Percentiles rank a stretch among this genome's conserved stretches.
Conservation (phyloP, 2,113 vertebrate species). For the Hiodon tergisus region DNA sequence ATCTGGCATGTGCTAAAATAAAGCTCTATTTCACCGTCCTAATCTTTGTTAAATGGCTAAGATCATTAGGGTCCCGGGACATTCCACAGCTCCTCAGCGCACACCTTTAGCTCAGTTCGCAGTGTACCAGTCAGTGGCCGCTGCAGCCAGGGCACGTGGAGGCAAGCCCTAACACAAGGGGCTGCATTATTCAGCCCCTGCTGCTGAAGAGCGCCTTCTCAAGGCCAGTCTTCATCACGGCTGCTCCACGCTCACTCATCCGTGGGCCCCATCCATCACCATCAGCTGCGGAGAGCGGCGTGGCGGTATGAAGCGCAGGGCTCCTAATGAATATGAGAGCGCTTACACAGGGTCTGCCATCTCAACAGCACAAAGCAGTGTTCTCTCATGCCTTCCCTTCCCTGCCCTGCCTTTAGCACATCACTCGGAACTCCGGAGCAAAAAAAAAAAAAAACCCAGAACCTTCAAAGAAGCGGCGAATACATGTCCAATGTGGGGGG, state of each 20-base stretch:
- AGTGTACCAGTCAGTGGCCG: not conserved
- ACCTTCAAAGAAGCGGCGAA: not conserved
- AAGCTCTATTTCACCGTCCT: no score
- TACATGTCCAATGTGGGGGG: not conserved
- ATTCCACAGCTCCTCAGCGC: not conserved
- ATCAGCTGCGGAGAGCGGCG: constrained; percentile 35
- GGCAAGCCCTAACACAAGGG: not conserved
- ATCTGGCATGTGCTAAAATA: no score
- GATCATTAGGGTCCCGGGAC: not conserved
- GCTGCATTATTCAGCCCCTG: constrained; percentile 16
- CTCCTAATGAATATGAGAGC: constrained; percentile 22
- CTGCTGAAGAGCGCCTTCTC: constrained; percentile 5
- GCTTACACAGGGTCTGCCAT: not conserved
- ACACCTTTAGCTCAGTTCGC: not conserved
- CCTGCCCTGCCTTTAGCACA: not conserved
- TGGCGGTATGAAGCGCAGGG: not conserved
- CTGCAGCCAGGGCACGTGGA: not conserved
- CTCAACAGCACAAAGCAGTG: not conserved
- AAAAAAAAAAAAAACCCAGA: not conserved
- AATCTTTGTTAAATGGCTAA: no score
- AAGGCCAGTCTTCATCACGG: constrained; percentile 57
- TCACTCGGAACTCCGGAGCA: not conserved
- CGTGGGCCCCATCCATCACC: constrained; percentile 59
- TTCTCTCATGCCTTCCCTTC: not conserved
- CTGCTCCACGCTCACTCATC: constrained; percentile 51